Evolutionary conservation across 2,888 invertebrate species (phyloP), one percentile per base, ranked within the genome.

Genomic region (Buathra laborator): DNA sequence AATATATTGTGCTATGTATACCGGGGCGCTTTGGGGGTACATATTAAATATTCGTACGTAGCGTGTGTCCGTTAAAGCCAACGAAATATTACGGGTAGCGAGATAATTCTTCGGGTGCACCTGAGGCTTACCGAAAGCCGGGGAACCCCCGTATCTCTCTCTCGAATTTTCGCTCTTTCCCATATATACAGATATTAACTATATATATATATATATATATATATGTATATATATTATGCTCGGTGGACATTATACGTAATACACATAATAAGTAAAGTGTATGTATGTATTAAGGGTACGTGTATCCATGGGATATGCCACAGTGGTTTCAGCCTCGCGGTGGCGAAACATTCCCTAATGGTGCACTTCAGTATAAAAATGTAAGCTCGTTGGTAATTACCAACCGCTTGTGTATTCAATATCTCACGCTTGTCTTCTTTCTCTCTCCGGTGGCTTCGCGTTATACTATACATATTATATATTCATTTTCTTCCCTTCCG

Each of bases 301-400:
- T 12, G 29, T 32, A 32, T 29, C 59, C 59, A 62, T n/a, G 6
- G 29, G 44, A 44, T 59, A 64, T 75, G 70, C 59, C 32, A 29
- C 32, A 14, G 32, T 62, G 48, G 48, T 48, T 48, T 32, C 59
- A 29, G 76, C 29, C 48, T 66, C 62, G 67, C 77, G 43, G 62
- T 72, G 53, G 68, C 68, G 81, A 72, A 80, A 81, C 75, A 68
- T 75, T 59, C 81, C 56, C 68, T 87, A 87, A 87, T 88, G 83
- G 87, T 81, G 85, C 75, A 87, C 88, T 87, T 70, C 76, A 64
- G 64, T 71, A 71, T 78, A 84, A 86, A 86, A 87, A 84, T 87
- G 71, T 81, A 84, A 82, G 85, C 86, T 86, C 70, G 72, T 37
- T 74, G 77, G 83, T 85, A 85, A 87, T 87, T 86, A 88, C 80